phyloP scores from a whole-genome alignment of 2,797 vertebrate species.

The Atherinosoma microstoma region DNA sequence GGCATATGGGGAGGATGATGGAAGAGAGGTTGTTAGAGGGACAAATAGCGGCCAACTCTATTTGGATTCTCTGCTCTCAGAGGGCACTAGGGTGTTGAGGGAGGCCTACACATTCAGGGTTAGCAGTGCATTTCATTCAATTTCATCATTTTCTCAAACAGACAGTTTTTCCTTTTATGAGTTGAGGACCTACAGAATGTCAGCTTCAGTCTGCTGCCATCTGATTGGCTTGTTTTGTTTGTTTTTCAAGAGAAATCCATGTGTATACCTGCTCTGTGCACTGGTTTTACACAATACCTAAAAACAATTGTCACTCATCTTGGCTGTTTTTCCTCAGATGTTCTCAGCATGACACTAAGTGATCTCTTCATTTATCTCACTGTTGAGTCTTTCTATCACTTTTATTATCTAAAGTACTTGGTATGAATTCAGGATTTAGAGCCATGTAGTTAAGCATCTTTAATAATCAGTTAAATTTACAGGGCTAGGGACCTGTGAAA shows the following conservation, averaged over 20 bases:
- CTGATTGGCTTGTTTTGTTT: slow-evolving; percentile 9
- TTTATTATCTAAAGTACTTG: not conserved
- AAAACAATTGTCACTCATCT: slow-evolving; percentile 18
- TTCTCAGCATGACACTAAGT: slow-evolving; percentile 7
- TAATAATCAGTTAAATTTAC: not conserved
- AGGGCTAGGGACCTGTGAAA: not conserved
- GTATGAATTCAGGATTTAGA: slow-evolving; percentile 16
- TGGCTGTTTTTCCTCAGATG: slow-evolving; percentile 18
- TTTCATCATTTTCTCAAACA: slow-evolving; percentile 50
- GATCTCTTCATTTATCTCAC: slow-evolving; percentile 14
- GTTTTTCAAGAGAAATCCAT: slow-evolving; percentile 12
- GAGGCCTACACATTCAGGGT: slow-evolving; percentile 11
- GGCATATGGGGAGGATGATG: slow-evolving; percentile 30
- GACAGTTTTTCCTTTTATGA: not conserved
- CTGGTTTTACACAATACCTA: slow-evolving; percentile 13
- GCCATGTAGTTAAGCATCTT: slow-evolving; percentile 12
- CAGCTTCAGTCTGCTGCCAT: slow-evolving; percentile 23
- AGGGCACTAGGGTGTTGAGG: slow-evolving; percentile 14
- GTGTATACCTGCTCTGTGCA: slow-evolving; percentile 1
- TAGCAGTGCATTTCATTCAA: slow-evolving; percentile 45
- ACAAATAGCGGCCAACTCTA: slow-evolving; percentile 50
- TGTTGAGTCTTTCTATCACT: slow-evolving; percentile 6
- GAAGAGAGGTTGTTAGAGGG: slow-evolving; percentile 45
- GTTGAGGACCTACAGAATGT: slow-evolving; percentile 3
- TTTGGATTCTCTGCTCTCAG: slow-evolving; percentile 39